Base-by-base conservation (phyloP, 2,113 vertebrate species). In the Pristiophorus japonicus region DNA sequence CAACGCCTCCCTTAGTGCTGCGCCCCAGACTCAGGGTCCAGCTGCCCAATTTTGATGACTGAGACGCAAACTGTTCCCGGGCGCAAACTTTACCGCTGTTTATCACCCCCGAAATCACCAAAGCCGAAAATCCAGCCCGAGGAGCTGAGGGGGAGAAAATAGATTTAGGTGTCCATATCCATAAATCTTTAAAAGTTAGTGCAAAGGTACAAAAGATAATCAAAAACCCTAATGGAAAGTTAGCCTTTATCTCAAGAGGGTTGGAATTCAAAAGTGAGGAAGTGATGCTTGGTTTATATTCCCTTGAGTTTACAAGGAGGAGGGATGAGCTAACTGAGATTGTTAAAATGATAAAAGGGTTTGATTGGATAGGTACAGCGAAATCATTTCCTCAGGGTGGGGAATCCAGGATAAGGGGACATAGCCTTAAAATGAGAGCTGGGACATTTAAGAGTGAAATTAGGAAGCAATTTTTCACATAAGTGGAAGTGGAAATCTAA, bases 191-290 rank as follows among this genome's bases (percentile, higher is more conserved):
- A 14, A 51, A 87, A 87, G 45, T 8, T 20, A 38, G 14, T 7
- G 18, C 18, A 84, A 16, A 84, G 38, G 16, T 4, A 45, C 14
- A 42, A 84, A 84, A 84, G 1, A 4, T 84, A 84, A 73, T 34
- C 70, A 81, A 81, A 81, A 81, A 81, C 16, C 14, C 75, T 42
- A 81, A 88, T 27, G 7, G 42, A 88, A 88, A 12, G 18, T 45
- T 84, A 45, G 18, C 78, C 5, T 84, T 88, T 30, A 88, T 88
- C 8, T 27, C 27, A 27, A 10, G 47, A 55, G 27, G 27, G 22
- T 88, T 88, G 24, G 45, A 88, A 88, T 88, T 88, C 45, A 88
- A 55, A 55, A 55, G 47, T 88, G 27, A 88, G 47, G 85, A 88
- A 88, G 27, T 88, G 85, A 47, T 88, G 47, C 30, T 30, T 81